Percentiles rank a stretch among this genome's conserved stretches.
phyloP scores from a whole-genome alignment of 64 coral and sea anemone species.

The Stichodactyla mertensii region DNA sequence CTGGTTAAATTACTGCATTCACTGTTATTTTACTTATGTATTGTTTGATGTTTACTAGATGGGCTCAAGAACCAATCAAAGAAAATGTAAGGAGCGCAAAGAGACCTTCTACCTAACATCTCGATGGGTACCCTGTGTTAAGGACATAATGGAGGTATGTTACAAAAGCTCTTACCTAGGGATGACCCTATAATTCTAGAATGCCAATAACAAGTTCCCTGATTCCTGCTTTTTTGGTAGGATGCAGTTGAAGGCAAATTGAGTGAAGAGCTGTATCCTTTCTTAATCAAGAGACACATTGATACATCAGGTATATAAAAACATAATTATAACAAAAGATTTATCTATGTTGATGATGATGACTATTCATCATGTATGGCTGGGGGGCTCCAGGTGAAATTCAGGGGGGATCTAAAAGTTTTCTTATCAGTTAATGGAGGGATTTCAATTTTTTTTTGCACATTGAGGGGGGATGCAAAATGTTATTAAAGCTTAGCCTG shows the following conservation, averaged over 20 bases:
- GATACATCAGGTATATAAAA: background rate
- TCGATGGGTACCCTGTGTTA: slow-evolving; percentile 81
- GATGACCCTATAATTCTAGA: background rate
- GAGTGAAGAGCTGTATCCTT: slow-evolving; percentile 62
- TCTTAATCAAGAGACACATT: background rate
- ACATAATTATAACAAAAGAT: background rate
- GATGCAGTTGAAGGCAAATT: slow-evolving; percentile 81
- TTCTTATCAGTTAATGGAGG: no score
- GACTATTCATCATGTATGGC: no score
- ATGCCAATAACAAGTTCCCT: background rate
- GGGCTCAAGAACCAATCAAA: slow-evolving; percentile 21
- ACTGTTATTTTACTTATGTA: no score
- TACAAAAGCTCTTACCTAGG: background rate
- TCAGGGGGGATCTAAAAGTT: no score
- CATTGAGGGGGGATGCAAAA: no score
- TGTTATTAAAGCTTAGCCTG: no score
- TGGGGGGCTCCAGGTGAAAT: no score
- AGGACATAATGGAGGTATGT: slow-evolving; percentile 92
- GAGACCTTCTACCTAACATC: slow-evolving; percentile 72
- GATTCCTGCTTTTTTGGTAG: slow-evolving; percentile 9
- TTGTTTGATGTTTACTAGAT: background rate
- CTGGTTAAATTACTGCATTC: no score
- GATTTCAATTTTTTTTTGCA: no score
- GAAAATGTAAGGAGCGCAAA: slow-evolving; percentile 41
- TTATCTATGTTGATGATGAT: no score